phyloP scores from a whole-genome alignment of 2,797 vertebrate genomes.

The Halcyon chelicuti region DNA sequence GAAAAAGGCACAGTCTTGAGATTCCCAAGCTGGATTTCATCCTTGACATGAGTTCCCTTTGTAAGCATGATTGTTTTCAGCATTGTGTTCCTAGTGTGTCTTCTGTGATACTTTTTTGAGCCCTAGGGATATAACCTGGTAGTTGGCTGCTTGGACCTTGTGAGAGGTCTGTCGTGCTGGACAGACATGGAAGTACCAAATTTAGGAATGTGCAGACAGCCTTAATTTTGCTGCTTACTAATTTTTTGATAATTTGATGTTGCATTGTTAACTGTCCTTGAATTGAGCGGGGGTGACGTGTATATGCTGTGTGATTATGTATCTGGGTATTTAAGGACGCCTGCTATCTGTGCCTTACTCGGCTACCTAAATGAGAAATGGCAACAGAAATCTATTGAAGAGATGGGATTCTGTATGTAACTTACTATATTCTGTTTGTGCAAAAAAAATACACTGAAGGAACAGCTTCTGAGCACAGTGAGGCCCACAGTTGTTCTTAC shows the following conservation, averaged over 20 bases:
- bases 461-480: not conserved
- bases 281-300: not conserved
- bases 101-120: not conserved
- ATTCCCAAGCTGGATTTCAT: constrained; percentile 5
- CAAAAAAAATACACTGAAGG: not conserved
- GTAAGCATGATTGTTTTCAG: not conserved
- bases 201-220: not conserved
- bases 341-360: not conserved
- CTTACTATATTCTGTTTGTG: not conserved
- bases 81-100: not conserved
- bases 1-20: not conserved
- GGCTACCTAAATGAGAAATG: not conserved
- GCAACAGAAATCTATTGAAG: not conserved
- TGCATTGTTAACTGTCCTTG: not conserved
- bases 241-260: not conserved
- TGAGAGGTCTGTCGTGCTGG: not conserved
- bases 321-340: not conserved
- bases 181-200: not conserved
- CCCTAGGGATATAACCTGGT: not conserved
- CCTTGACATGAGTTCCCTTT: not conserved
- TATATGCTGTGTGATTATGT: not conserved
- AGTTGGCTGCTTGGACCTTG: not conserved
- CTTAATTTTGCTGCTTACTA: not conserved
- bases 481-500: not conserved
- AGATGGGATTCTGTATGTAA: not conserved